Percentiles rank a stretch among this genome's conserved stretches.
Conservation (phyloP, 2,888 invertebrate species). For the Clivina fossor region DNA sequence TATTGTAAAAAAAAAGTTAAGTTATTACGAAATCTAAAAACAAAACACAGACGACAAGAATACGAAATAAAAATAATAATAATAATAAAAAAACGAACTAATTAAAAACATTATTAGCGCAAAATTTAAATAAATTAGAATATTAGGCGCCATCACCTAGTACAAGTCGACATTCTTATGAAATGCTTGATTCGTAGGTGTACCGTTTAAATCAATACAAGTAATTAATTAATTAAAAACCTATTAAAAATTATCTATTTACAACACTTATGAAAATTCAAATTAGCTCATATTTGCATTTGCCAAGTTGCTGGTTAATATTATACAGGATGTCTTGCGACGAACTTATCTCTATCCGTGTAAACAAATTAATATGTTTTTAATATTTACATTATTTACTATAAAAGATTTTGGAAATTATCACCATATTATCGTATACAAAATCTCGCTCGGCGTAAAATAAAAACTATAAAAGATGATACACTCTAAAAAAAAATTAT, state of each 20-base stretch:
- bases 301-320: no score
- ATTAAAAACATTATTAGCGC: no score
- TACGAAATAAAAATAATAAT: conserved; percentile 8
- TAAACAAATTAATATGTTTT: no score
- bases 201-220: conserved; percentile 3
- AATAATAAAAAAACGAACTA: not conserved
- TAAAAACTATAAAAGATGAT: no score
- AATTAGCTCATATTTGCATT: not conserved
- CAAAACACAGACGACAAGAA: not conserved
- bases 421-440: no score
- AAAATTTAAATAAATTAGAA: conserved; percentile 28
- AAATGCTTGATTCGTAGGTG: conserved; percentile 2
- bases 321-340: no score
- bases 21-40: not conserved
- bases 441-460: no score
- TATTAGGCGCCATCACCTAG: conserved; percentile 22
- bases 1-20: not conserved
- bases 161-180: not conserved
- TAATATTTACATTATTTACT: no score
- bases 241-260: conserved; percentile 7
- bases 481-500: no score
- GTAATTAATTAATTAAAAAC: conserved; percentile 2
- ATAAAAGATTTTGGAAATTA: no score
- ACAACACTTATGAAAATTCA: conserved; percentile 3
- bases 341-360: no score